These are phyloP conservation scores for Sakesphorus luctuosus DNA, from an alignment of 2,113 vertebrate genomes.

Conservation along the genomic window DNA sequence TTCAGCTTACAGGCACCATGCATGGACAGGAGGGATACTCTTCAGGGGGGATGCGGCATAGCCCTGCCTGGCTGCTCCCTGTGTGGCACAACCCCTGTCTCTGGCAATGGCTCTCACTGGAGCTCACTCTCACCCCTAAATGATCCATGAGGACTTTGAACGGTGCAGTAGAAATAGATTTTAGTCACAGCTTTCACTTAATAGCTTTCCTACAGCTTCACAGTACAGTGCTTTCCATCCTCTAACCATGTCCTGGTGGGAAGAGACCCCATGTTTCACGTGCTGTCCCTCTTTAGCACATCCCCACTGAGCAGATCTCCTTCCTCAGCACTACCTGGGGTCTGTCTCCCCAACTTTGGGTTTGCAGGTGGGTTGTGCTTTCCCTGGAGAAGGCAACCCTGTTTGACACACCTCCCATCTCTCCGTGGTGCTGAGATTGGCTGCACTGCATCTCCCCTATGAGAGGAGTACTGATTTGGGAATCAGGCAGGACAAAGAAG, in stretches of 20 bases:
- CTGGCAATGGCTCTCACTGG: accelerated
- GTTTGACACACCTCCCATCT: accelerated
- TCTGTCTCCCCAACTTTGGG: neutral
- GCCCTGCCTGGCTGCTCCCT: neutral
- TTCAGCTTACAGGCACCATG: neutral
- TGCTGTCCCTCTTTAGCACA: neutral
- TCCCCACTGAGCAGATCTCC: neutral
- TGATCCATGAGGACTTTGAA: neutral
- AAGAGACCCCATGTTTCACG: accelerated
- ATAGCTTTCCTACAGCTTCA: neutral
- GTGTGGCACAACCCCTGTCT: neutral
- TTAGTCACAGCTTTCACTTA: neutral
- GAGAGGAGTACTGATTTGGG: neutral
- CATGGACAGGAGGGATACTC: neutral
- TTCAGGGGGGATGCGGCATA: neutral
- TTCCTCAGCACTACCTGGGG: neutral
- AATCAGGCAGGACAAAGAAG: neutral
- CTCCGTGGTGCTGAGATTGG: neutral
- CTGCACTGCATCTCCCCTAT: accelerated
- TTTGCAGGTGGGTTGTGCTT: neutral
- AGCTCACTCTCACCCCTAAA: neutral
- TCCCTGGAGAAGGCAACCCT: neutral
- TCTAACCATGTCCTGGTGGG: too few relatives aligned
- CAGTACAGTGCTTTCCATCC: neutral
- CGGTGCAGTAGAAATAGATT: neutral